Conservation (phyloP, 2,888 invertebrate species). For the Phaedon cochleariae region DNA sequence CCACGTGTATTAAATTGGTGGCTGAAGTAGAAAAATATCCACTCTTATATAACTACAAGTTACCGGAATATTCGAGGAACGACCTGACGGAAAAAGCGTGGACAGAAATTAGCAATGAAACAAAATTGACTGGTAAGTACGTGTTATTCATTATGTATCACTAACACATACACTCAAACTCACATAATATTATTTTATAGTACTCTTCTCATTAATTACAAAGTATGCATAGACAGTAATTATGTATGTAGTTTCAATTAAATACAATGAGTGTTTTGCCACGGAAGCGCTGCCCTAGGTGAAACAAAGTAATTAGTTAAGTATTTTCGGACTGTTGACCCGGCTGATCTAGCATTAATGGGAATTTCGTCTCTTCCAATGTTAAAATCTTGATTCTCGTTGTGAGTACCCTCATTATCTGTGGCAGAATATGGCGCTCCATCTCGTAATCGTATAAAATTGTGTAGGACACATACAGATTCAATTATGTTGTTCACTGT, state of each 20-base stretch:
- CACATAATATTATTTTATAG: conserved; percentile 3
- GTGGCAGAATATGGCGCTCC: too few species aligned
- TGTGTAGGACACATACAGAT: conserved; percentile 22
- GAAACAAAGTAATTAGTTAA: conserved; percentile 5
- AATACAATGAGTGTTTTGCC: neutral
- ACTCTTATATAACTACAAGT: neutral
- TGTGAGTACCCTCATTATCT: too few species aligned
- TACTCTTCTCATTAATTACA: conserved; percentile 2
- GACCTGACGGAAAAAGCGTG: conserved; percentile 7
- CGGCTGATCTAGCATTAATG: neutral
- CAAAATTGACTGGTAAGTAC: neutral
- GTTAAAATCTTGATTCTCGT: neutral
- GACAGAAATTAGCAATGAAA: neutral
- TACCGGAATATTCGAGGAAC: neutral
- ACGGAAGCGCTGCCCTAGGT: conserved; percentile 1
- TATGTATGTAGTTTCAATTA: neutral
- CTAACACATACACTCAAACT: conserved; percentile 6
- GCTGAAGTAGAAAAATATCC: neutral
- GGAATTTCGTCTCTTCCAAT: neutral
- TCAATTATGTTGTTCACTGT: conserved; percentile 11
- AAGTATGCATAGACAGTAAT: conserved; percentile 3
- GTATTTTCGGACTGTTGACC: neutral
- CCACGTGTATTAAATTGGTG: neutral
- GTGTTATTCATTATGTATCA: neutral
- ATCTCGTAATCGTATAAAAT: neutral